A percentile compares a stretch with the other conserved stretches of the same genome.
Evolutionary conservation across 1,140 invertebrate genomes (phyloP).

Genomic region (Callitettix versicolor): DNA sequence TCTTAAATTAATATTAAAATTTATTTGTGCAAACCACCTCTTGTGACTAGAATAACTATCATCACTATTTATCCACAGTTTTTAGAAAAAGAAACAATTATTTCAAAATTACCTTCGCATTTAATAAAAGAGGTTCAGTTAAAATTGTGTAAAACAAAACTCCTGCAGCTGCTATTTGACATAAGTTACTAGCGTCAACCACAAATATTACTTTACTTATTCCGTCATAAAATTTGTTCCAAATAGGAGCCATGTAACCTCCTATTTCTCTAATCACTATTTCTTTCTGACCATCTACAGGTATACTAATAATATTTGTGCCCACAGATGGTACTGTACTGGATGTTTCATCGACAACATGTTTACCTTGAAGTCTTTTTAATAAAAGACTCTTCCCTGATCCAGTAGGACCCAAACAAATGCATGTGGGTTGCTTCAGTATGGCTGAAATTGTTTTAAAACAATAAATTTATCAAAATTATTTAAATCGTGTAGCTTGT

Average conservation of each 20-base stretch:
- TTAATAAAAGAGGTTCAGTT: conserved; percentile 51
- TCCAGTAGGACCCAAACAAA: conserved; percentile 64
- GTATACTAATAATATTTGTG: conserved; percentile 56
- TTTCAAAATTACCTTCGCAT: conserved; percentile 42
- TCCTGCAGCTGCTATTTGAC: conserved; percentile 68
- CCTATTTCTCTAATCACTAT: conserved; percentile 52
- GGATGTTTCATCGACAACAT: conserved; percentile 54
- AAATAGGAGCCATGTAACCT: conserved; percentile 65
- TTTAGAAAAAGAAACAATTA: no score
- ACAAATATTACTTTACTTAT: conserved; percentile 64
- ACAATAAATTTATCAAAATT: no score
- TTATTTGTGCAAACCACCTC: no score
- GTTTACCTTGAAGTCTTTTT: conserved; percentile 53
- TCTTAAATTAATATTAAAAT: no score
- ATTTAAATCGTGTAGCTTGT: no score
- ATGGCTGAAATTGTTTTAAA: conserved; percentile 16
- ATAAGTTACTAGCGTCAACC: conserved; percentile 65
- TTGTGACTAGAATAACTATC: no score
- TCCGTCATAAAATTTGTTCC: conserved; percentile 55
- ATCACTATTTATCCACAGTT: no score
- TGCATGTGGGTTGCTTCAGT: conserved; percentile 8
- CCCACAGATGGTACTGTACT: conserved; percentile 63
- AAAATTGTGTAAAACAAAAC: conserved; percentile 61
- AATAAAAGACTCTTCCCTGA: conserved; percentile 73
- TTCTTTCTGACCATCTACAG: conserved; percentile 21